These are phyloP conservation scores for Amniataba percoides DNA, from an alignment of 2,797 vertebrate species.

Conservation along the genomic window DNA sequence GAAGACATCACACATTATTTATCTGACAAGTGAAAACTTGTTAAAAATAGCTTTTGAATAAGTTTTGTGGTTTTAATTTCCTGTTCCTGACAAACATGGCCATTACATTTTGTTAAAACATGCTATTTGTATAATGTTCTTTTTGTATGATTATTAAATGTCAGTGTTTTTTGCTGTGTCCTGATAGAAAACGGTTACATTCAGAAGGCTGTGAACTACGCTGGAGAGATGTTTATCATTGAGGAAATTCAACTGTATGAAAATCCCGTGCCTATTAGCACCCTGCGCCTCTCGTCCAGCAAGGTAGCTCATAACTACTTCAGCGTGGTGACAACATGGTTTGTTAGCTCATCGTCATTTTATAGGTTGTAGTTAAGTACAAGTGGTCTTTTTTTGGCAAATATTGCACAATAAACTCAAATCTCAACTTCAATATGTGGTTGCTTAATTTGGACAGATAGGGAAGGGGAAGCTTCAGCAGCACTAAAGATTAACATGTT, in stretches of 20 bases:
- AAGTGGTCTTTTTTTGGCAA: conserved; percentile 1
- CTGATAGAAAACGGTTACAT: conserved; percentile 85
- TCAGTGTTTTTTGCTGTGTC: conserved; percentile 4
- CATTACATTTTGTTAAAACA: not conserved
- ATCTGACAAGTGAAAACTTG: too few relatives aligned
- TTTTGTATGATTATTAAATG: too few relatives aligned
- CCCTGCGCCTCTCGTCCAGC: conserved; percentile 80
- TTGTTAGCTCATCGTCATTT: conserved; percentile 5
- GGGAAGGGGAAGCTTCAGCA: not conserved
- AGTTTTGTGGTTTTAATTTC: too few relatives aligned
- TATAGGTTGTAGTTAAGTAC: not conserved
- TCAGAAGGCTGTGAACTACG: conserved; percentile 87
- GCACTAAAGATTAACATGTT: conserved; percentile 5
- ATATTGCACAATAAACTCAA: not conserved
- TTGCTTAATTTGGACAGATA: not conserved
- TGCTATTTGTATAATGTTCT: not conserved
- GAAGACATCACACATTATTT: too few relatives aligned
- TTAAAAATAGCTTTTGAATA: too few relatives aligned
- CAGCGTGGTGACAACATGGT: not conserved
- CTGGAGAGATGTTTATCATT: conserved; percentile 85
- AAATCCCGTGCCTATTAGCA: conserved; percentile 71
- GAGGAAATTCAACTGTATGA: conserved; percentile 86
- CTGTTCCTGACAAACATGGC: not conserved
- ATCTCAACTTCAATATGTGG: conserved; percentile 17
- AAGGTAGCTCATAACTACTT: conserved; percentile 70